Evolutionary conservation across 2,797 vertebrate genomes (phyloP), one percentile per base, ranked within the genome.

Genomic region (Cottoperca gobio): DNA sequence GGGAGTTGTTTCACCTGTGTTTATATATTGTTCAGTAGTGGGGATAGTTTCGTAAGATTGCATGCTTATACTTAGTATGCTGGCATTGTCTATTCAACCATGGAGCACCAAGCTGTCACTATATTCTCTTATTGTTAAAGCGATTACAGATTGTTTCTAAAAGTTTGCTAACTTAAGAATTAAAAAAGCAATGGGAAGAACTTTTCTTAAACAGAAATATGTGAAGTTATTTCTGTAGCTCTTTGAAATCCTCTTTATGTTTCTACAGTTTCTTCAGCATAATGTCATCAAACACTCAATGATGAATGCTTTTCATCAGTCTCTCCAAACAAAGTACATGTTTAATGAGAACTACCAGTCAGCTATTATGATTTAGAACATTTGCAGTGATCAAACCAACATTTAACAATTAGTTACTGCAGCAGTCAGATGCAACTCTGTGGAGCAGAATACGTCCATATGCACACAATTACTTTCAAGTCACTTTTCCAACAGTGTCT

Each of bases 391-490:
- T 64, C 50, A 57, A 58, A 70, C 43, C 63, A 74, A 59, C 64
- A 66, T 65, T 73, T 83, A 63, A 39, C 33, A 46, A 55, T 76
- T 1, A 70, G 73, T 73, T 58, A 50, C 23, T 23, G 46, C 17
- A 64, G 17, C 76, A 72, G 53, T 72, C 17, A 24, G 52, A 61
- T 28, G n/a, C 39, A 66, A 55, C 64, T 73, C 26, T 45, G 64
- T 39, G 9, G 49, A 69, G 31, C n/a, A 37, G 35, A 54, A 59
- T 28, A 46, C 17, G 6, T 74, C 45, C 89, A 90, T 49, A 58
- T 85, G 90, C 61, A 65, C 75, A 48, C 75, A 74, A 85, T 89
- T 83, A 88, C 59, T 63, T 71, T 73, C 45, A 67, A 83, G 73
- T 81, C 68, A 31, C 59, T 66, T 62, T 81, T 81, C 68, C 49